Percentiles rank a stretch among this genome's conserved stretches.
These are phyloP conservation scores for Sphenodon punctatus DNA, from an alignment of 2,797 vertebrate species.

Conservation along the genomic window DNA sequence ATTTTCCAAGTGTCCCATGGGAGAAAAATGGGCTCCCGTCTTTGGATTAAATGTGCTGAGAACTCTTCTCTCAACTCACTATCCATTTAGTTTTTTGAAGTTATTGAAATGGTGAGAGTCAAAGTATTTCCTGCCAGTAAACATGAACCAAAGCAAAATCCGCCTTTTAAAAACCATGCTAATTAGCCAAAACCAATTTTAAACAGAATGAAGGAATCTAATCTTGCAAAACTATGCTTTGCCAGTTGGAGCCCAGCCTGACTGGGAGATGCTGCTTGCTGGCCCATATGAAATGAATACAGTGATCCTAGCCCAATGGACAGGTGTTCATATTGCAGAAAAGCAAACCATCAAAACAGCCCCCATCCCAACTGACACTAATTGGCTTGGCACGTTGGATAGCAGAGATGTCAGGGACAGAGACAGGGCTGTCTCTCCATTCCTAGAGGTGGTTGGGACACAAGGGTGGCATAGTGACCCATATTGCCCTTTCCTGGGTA, in stretches of 20 bases:
- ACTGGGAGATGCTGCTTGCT: neutral
- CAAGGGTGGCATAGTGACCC: neutral
- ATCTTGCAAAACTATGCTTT: neutral
- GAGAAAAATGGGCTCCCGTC: no score
- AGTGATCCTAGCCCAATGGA: neutral
- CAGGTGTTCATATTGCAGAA: neutral
- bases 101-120: rapidly evolving
- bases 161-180: neutral
- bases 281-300: neutral
- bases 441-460: neutral
- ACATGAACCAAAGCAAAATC: neutral
- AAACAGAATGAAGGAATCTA: neutral
- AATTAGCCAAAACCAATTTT: neutral
- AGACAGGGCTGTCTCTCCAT: neutral
- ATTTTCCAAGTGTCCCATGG: no score
- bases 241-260: neutral
- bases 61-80: neutral
- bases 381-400: neutral
- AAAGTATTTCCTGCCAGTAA: neutral
- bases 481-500: neutral
- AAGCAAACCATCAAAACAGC: neutral
- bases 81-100: neutral
- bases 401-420: neutral
- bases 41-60: neutral
- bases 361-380: rapidly evolving